Conservation (phyloP, 2,888 invertebrate species). For the Pinctada fucata region DNA sequence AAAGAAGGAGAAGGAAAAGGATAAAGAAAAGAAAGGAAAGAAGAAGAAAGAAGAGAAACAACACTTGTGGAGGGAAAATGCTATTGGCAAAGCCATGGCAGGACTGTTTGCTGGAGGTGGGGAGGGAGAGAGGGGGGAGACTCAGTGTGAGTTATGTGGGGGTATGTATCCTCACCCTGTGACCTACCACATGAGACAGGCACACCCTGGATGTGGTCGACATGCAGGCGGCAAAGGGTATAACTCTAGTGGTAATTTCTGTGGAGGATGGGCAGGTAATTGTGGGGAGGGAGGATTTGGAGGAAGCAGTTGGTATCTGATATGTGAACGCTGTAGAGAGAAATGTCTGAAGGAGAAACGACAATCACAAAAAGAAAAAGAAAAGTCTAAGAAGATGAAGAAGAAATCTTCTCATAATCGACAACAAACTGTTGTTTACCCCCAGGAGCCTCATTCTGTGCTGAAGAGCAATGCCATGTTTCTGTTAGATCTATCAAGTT, state of each 20-base stretch:
- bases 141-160: constrained; percentile 91
- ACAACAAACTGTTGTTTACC: constrained; percentile 72
- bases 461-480: constrained; percentile 97
- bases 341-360: constrained; percentile 81
- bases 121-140: constrained; percentile 75
- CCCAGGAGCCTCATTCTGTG: constrained; percentile 82
- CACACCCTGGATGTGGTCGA: constrained; percentile 93
- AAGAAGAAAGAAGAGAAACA: constrained; percentile 81
- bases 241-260: constrained; percentile 92
- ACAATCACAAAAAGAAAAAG: constrained; percentile 70
- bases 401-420: constrained; percentile 62
- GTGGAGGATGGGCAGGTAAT: constrained; percentile 91
- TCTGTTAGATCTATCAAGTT: constrained; percentile 90
- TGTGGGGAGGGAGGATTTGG: constrained; percentile 91
- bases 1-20: constrained; percentile 69
- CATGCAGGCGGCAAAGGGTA: constrained; percentile 92
- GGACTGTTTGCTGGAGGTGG: constrained; percentile 50
- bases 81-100: constrained; percentile 68
- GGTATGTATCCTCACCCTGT: constrained; percentile 83
- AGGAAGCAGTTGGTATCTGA: constrained; percentile 89
- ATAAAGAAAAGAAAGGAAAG: constrained; percentile 76
- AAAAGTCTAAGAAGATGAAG: constrained; percentile 73
- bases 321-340: constrained; percentile 93
- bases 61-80: constrained; percentile 60
- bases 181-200: constrained; percentile 92